phyloP scores from a whole-genome alignment of 1,140 invertebrate genomes.

The Anoplolepis gracilipes region DNA sequence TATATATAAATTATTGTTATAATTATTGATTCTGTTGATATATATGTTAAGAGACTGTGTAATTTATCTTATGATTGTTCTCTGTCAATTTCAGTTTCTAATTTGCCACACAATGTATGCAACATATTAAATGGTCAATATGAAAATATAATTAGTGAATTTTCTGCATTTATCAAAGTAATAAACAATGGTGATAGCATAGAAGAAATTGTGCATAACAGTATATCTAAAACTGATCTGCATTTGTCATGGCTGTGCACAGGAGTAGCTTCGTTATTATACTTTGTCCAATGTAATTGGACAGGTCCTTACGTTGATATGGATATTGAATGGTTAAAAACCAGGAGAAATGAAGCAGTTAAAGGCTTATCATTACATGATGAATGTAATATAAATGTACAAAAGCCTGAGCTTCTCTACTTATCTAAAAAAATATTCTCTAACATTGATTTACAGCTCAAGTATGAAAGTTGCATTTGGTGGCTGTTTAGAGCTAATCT shows the following conservation, averaged over 20 bases:
- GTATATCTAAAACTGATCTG: slow-evolving; percentile 50
- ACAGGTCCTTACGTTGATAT: slow-evolving; percentile 88
- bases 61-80: neutral
- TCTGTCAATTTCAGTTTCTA: slow-evolving; percentile 51
- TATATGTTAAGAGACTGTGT: neutral
- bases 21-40: neutral
- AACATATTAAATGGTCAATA: slow-evolving; percentile 69
- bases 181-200: slow-evolving; percentile 56
- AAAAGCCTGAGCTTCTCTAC: slow-evolving; percentile 88
- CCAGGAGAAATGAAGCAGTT: slow-evolving; percentile 88
- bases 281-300: slow-evolving; percentile 94
- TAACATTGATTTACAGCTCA: slow-evolving; percentile 82
- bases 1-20: slow-evolving; percentile 11
- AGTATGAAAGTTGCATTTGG: slow-evolving; percentile 87
- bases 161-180: slow-evolving; percentile 27
- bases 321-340: slow-evolving; percentile 83
- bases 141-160: slow-evolving; percentile 58
- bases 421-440: slow-evolving; percentile 89
- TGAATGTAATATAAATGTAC: slow-evolving; percentile 87
- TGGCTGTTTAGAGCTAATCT: slow-evolving; percentile 91
- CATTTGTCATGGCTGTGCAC: slow-evolving; percentile 80
- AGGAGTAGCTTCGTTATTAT: slow-evolving; percentile 88
- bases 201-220: slow-evolving; percentile 56
- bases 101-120: slow-evolving; percentile 16
- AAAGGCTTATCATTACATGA: slow-evolving; percentile 75